These are phyloP conservation scores for Pristis pectinata DNA, from an alignment of 2,797 vertebrate species.

Conservation along the genomic window DNA sequence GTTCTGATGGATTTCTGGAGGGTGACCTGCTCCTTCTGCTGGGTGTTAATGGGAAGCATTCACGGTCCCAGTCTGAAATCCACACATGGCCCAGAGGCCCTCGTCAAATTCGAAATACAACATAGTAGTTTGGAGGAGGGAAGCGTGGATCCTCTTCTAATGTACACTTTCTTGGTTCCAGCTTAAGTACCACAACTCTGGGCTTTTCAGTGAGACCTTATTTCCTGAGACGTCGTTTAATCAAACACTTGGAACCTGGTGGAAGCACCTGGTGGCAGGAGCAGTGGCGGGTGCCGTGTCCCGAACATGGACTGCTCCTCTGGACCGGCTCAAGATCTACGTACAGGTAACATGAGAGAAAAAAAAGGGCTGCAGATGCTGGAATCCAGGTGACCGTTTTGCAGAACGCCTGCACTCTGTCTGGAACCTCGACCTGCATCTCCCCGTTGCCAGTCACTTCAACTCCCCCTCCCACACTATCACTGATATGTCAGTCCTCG, in stretches of 20 bases:
- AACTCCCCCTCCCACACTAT: too few species aligned
- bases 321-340: slow-evolving; percentile 59
- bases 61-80: neutral
- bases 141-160: neutral
- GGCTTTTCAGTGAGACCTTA: neutral
- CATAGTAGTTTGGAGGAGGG: neutral
- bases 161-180: neutral
- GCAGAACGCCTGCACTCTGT: too few species aligned
- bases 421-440: too few species aligned
- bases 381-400: too few species aligned
- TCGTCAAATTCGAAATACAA: neutral
- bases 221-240: too few species aligned
- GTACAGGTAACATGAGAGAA: slow-evolving; percentile 57
- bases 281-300: slow-evolving; percentile 54
- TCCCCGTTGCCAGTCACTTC: too few species aligned
- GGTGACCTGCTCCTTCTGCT: neutral
- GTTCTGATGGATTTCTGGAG: too few species aligned
- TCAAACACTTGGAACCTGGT: slow-evolving; percentile 49
- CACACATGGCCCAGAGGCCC: neutral
- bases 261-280: slow-evolving; percentile 56
- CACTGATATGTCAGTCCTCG: too few species aligned
- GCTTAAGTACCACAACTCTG: too few species aligned
- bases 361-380: too few species aligned
- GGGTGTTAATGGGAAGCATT: neutral
- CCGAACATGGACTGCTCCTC: slow-evolving; percentile 54